These are phyloP conservation scores for Sardina pilchardus DNA, from an alignment of 2,113 vertebrate genomes.

Conservation along the genomic window DNA sequence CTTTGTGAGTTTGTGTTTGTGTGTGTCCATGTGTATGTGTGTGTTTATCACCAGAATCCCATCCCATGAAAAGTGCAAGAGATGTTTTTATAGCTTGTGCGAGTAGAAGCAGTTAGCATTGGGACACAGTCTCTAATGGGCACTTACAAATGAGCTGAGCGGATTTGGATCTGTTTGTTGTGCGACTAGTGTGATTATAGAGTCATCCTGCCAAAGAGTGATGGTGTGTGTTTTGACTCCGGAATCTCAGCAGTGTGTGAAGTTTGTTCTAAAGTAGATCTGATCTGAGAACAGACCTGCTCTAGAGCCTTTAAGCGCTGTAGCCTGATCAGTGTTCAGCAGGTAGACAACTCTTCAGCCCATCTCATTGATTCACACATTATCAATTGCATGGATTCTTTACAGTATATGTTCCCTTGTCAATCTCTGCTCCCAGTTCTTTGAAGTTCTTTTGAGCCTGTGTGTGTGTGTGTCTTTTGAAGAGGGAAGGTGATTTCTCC, in stretches of 20 bases:
- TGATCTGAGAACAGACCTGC: background rate
- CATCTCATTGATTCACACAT: background rate
- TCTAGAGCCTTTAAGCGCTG: background rate
- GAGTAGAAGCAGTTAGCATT: background rate
- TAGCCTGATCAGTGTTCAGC: background rate
- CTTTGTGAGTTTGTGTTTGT: background rate
- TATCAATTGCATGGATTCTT: background rate
- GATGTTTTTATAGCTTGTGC: background rate
- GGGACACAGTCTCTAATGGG: background rate
- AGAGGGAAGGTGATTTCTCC: slow-evolving; percentile 37
- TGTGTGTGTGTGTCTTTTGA: slow-evolving; percentile 46
- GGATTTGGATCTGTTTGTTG: background rate
- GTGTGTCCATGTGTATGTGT: background rate
- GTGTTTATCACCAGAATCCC: background rate
- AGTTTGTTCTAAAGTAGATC: background rate
- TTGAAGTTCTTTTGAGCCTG: background rate
- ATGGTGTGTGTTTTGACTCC: background rate
- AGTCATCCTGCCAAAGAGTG: background rate
- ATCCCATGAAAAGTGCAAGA: background rate
- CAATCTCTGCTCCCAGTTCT: background rate
- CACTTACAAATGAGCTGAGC: background rate
- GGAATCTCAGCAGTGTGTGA: background rate
- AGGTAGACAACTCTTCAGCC: background rate
- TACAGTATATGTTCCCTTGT: background rate
- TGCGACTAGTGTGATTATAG: background rate